Evolutionary conservation across 92 coral and sea anemone genomes (phyloP), one percentile per base, ranked within the genome.

Genomic region (Zoanthus sociatus): DNA sequence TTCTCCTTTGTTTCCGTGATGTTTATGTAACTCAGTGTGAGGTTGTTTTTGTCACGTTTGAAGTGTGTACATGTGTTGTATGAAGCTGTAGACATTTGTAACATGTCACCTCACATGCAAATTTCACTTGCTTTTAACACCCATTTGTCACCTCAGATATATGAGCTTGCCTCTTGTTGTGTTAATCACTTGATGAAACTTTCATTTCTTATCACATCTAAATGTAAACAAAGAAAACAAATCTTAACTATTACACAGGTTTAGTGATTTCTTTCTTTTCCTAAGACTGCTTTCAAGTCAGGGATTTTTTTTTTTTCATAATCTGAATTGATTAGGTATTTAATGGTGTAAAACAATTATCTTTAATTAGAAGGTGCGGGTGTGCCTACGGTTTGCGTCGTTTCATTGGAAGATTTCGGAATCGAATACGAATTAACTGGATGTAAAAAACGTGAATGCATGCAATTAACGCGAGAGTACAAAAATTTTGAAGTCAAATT

Each of bases 31-130:
- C 81, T 53, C 56, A 21, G 63, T 48, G 67, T 77, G 66, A 5
- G 46, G 82, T 15, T 50, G 54, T 50, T 50, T n/a, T 56, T 11
- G 32, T n/a, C 58, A 8, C 32, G 21, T 26, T 18, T 21, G 12
- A 5, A 56, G 54, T 11, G 5, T 54, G 26, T 12, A 56, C 60
- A 26, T 30, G 10, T 53, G 82, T 32, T 33, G 76, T 71, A 45
- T 74, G 78, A 74, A 74, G 56, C 51, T 74, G 78, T 77, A 21
- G 82, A 77, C 13, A 31, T 77, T 51, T 54, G 33, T 51, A 20
- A 50, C 45, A 5, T 8, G 58, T 51, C 79, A 51, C 63, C 63
- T 54, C 82, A 26, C n/a, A n/a, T n/a, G n/a, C 16, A 51, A 76
- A 51, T 15, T 54, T 1, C 30, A 77, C 53, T 54, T 10, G 48